Evolutionary conservation across 2,888 invertebrate genomes (phyloP), one percentile per base, ranked within the genome.

Genomic region (Hipparchia sbordonii): DNA sequence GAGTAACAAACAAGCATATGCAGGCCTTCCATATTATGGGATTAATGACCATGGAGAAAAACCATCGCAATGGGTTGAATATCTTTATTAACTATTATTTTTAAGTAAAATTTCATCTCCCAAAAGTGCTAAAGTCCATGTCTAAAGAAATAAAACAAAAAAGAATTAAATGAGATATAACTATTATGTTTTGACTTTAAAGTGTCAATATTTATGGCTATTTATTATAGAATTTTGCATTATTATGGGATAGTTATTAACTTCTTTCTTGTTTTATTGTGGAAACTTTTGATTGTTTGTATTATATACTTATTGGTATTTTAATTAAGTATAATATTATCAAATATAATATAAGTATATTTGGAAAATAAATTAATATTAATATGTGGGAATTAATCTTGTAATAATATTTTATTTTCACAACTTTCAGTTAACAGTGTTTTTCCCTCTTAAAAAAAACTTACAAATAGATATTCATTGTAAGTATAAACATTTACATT

Each of bases 31-130:
- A 45, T 61, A 48, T 59, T 23, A 59, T 57, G 72, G 65, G 10
- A 57, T 12, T 23, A 71, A 74, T 45, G 77, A 77, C 67, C 77
- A 76, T 68, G 76, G 72, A 39, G 77, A 77, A 71, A 77, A 77
- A 59, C 59, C 77, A 51, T 76, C 76, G 33, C 70, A 76, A 66
- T 63, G 71, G 76, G 77, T 77, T 67, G 63, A 71, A 54, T 52
- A n/a, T 51, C 6, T 66, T 66, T 54, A 54, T n/a, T 23, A 39
- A 52, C 23, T 39, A 39, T 52, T 51, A 63, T n/a, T 51, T 48
- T 23, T 45, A 61, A 10, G 45, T 9, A 39, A 39, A 33, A 12
- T 61, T 5, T 56, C 23, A 23, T 23, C n/a, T 7, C 13, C n/a
- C 56, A 56, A n/a, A 56, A 2, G 13, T 56, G 8, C 57, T 23